Evolutionary conservation across 2,888 invertebrate species (phyloP).

Genomic region (Drosophila subquinaria): DNA sequence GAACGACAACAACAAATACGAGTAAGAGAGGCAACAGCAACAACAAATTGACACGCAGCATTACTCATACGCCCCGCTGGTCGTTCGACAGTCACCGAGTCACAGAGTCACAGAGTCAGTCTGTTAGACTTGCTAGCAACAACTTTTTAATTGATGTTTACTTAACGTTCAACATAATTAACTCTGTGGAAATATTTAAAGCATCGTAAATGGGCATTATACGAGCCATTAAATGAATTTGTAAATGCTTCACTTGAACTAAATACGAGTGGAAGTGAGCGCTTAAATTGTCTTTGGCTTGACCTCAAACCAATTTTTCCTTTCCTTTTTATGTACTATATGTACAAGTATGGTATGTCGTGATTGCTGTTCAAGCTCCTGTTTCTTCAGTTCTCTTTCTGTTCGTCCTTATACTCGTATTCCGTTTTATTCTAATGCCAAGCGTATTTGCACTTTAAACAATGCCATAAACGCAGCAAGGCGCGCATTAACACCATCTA

Average conservation of each 20-base stretch:
- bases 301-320: neutral
- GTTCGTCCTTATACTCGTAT: neutral
- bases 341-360: slow-evolving; percentile 13
- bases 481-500: slow-evolving; percentile 73
- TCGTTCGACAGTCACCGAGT: slow-evolving; percentile 7
- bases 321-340: slow-evolving; percentile 31
- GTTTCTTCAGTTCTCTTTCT: neutral
- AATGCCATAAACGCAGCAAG: slow-evolving; percentile 76
- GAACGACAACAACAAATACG: slow-evolving; percentile 34
- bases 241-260: slow-evolving; percentile 77
- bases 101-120: neutral
- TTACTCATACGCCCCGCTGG: slow-evolving; percentile 59
- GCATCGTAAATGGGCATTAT: slow-evolving; percentile 77
- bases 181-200: slow-evolving; percentile 79
- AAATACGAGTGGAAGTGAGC: slow-evolving; percentile 56
- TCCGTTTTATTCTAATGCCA: slow-evolving; percentile 6
- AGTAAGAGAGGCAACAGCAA: neutral
- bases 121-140: slow-evolving; percentile 15
- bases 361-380: slow-evolving; percentile 37
- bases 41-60: slow-evolving; percentile 61
- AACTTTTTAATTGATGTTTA: slow-evolving; percentile 81
- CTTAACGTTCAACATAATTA: slow-evolving; percentile 80
- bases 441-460: slow-evolving; percentile 63
- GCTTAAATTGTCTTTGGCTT: slow-evolving; percentile 20
- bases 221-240: slow-evolving; percentile 80